Percentiles rank a stretch among this genome's conserved stretches.
Conservation (phyloP, 1,140 invertebrate genomes). For the Aphidius gifuensis region DNA sequence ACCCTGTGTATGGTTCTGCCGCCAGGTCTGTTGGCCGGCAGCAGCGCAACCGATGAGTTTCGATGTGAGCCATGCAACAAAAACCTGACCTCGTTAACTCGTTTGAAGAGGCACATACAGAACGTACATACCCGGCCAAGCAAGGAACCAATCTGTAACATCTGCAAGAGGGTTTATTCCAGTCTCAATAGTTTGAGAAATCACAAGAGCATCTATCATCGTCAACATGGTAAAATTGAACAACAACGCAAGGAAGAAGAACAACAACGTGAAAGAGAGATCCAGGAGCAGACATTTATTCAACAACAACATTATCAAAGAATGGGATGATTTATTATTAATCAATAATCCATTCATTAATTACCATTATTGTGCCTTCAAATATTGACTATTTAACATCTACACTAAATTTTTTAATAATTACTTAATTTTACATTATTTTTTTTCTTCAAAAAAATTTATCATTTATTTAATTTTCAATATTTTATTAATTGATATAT, state of each 20-base stretch:
- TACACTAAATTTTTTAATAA: not conserved
- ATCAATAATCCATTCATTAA: not conserved
- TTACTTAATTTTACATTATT: not conserved
- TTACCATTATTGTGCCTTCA: slow-evolving; percentile 15
- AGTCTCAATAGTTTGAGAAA: slow-evolving; percentile 82
- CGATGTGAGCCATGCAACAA: slow-evolving; percentile 85
- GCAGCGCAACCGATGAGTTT: slow-evolving; percentile 70
- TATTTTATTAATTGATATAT: too few relatives aligned
- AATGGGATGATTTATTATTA: slow-evolving; percentile 22
- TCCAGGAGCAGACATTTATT: slow-evolving; percentile 31
- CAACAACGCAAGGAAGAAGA: slow-evolving; percentile 48
- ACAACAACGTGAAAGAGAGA: slow-evolving; percentile 40
- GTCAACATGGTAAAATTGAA: slow-evolving; percentile 55
- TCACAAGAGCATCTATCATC: slow-evolving; percentile 87
- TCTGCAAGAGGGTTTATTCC: slow-evolving; percentile 83
- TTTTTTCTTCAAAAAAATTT: too few relatives aligned
- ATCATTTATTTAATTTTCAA: too few relatives aligned
- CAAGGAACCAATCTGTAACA: slow-evolving; percentile 82
- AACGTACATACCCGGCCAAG: slow-evolving; percentile 82
- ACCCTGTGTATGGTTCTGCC: slow-evolving; percentile 56
- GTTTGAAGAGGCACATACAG: slow-evolving; percentile 81
- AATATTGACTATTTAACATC: too few relatives aligned
- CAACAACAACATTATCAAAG: slow-evolving; percentile 30
- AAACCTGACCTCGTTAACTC: slow-evolving; percentile 77
- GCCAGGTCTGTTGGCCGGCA: slow-evolving; percentile 56